A percentile compares a stretch with the other conserved stretches of the same genome.
Evolutionary conservation across 2,888 invertebrate species (phyloP).

Genomic region (Stenolophus ochropezus): DNA sequence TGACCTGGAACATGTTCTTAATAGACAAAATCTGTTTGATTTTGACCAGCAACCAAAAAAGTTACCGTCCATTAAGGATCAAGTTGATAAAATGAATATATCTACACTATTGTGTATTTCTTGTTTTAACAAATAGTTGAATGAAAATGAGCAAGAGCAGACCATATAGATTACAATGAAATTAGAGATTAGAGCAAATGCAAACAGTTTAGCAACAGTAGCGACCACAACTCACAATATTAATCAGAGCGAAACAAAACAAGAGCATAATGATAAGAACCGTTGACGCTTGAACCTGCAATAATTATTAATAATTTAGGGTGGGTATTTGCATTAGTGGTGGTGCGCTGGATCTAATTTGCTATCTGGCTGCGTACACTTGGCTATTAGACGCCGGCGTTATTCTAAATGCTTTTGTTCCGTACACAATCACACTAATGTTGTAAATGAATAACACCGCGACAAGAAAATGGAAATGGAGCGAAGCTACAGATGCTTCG

Average conservation of each 20-base stretch:
- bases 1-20: too few relatives aligned
- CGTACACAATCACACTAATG: conserved; percentile 50
- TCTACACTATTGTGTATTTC: too few relatives aligned
- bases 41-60: too few relatives aligned
- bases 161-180: neutral
- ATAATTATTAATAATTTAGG: conserved; percentile 42
- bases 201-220: neutral
- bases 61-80: too few relatives aligned
- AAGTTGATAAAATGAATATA: too few relatives aligned
- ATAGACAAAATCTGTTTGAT: too few relatives aligned
- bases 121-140: too few relatives aligned
- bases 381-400: conserved; percentile 37
- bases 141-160: too few relatives aligned
- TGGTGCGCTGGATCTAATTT: conserved; percentile 35
- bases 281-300: conserved; percentile 16
- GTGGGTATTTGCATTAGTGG: conserved; percentile 32
- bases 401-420: conserved; percentile 54
- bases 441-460: conserved; percentile 51
- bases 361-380: conserved; percentile 35
- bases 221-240: neutral
- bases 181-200: neutral
- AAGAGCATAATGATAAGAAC: neutral
- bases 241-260: conserved; percentile 6
- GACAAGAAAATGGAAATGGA: conserved; percentile 56
- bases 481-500: conserved; percentile 28